A percentile compares a stretch with the other conserved stretches of the same genome.
Evolutionary conservation across 1,140 invertebrate species (phyloP).

Genomic region (Rhopalosiphum maidis): DNA sequence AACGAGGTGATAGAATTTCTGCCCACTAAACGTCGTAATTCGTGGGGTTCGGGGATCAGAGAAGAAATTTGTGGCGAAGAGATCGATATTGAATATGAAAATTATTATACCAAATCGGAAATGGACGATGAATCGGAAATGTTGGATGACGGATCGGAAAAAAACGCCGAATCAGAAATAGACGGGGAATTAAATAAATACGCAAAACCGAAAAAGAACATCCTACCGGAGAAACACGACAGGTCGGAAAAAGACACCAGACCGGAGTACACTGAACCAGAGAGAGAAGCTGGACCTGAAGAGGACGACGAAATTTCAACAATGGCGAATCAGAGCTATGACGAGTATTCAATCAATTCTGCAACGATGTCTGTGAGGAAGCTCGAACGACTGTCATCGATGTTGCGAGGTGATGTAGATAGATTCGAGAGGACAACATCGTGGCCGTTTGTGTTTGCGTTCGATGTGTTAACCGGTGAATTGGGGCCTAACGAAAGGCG

Average conservation of each 20-base stretch:
- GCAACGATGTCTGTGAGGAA: not conserved
- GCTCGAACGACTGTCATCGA: not conserved
- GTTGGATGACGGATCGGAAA: not conserved
- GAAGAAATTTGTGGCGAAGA: not conserved
- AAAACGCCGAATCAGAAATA: not conserved
- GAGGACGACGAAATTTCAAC: not conserved
- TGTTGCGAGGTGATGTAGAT: not conserved
- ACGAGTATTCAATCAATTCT: not conserved
- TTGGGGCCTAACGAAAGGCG: slow-evolving; percentile 26
- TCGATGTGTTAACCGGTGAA: not conserved
- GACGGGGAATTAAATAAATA: not conserved
- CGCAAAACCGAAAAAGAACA: too few species aligned
- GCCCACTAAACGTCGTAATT: not conserved
- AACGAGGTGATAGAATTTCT: not conserved
- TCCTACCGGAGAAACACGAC: too few species aligned
- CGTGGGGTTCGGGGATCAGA: not conserved
- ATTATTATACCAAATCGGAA: not conserved
- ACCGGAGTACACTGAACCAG: too few species aligned
- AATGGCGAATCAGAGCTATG: not conserved
- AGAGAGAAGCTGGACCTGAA: not conserved
- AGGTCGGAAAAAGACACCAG: too few species aligned
- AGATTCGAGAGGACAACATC: not conserved
- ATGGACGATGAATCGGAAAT: not conserved
- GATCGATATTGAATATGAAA: not conserved
- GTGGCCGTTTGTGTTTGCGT: not conserved